Conservation (phyloP, 2,888 invertebrate species). For the Ferdinandea cuprea region DNA sequence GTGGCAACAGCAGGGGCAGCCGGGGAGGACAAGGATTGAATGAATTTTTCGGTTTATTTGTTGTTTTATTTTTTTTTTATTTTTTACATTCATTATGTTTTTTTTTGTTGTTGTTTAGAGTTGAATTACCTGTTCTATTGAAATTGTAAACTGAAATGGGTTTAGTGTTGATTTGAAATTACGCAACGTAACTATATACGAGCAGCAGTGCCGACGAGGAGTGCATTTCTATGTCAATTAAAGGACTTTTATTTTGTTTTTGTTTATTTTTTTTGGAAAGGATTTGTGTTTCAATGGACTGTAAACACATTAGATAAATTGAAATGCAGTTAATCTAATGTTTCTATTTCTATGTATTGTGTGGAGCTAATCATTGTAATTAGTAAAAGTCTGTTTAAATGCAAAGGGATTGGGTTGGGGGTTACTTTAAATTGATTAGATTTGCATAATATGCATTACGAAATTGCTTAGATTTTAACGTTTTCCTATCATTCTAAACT, state of each 20-base stretch:
- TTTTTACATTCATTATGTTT: constrained; percentile 44
- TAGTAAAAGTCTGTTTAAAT: too few species aligned
- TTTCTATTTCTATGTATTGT: background rate
- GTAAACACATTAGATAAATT: constrained; percentile 28
- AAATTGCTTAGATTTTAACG: too few species aligned
- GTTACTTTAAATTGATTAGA: too few species aligned
- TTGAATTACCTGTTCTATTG: constrained; percentile 22
- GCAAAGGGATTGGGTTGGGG: too few species aligned
- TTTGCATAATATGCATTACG: too few species aligned
- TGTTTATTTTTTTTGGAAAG: constrained; percentile 1
- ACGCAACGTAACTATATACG: constrained; percentile 1
- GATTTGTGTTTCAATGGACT: background rate
- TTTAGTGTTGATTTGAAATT: constrained; percentile 40
- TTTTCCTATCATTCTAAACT: too few species aligned
- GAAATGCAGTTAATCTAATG: constrained; percentile 32
- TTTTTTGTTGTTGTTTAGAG: constrained; percentile 32
- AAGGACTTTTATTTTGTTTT: background rate
- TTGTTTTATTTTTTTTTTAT: constrained; percentile 39
- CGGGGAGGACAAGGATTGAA: constrained; percentile 57
- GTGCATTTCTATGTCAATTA: constrained; percentile 2
- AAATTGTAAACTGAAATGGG: constrained; percentile 38
- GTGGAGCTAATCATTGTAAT: too few species aligned
- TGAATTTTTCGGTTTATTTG: constrained; percentile 54
- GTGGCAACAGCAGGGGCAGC: constrained; percentile 5
- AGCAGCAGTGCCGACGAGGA: background rate